Evolutionary conservation across 2,888 invertebrate genomes (phyloP).

Genomic region (Eilema caniola): DNA sequence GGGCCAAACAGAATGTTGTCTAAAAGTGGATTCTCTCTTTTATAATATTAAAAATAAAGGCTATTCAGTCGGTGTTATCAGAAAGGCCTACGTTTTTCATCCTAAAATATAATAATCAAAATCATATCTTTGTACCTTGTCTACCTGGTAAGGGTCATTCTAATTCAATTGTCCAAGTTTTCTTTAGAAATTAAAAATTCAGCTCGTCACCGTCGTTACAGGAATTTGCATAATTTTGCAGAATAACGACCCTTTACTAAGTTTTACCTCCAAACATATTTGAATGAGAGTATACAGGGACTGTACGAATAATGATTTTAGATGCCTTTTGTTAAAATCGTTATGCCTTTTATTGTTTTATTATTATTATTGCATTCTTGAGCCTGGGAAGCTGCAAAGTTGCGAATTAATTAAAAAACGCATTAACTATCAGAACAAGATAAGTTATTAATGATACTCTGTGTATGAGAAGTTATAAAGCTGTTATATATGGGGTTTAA

Average conservation of each 20-base stretch:
- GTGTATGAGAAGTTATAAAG: no score
- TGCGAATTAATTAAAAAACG: no score
- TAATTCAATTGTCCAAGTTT: slow-evolving; percentile 53
- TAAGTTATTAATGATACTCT: no score
- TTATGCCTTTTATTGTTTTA: not conserved
- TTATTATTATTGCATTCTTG: no score
- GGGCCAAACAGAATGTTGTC: not conserved
- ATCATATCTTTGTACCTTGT: slow-evolving; percentile 29
- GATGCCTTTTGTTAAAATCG: not conserved
- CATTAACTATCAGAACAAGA: no score
- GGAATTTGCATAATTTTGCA: slow-evolving; percentile 57
- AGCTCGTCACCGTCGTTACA: slow-evolving; percentile 51
- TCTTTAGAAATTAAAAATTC: slow-evolving; percentile 54
- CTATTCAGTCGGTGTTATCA: not conserved
- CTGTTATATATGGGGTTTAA: no score
- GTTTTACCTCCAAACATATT: slow-evolving; percentile 43
- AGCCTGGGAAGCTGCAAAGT: no score
- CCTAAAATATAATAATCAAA: slow-evolving; percentile 23
- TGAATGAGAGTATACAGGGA: slow-evolving; percentile 10
- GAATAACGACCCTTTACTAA: slow-evolving; percentile 37
- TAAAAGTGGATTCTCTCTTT: not conserved
- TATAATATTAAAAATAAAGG: not conserved
- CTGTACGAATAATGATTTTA: slow-evolving; percentile 9
- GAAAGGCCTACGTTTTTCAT: not conserved
- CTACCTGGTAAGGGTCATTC: slow-evolving; percentile 38